Conservation (phyloP, 2,113 vertebrate species). For the Mola mola region DNA sequence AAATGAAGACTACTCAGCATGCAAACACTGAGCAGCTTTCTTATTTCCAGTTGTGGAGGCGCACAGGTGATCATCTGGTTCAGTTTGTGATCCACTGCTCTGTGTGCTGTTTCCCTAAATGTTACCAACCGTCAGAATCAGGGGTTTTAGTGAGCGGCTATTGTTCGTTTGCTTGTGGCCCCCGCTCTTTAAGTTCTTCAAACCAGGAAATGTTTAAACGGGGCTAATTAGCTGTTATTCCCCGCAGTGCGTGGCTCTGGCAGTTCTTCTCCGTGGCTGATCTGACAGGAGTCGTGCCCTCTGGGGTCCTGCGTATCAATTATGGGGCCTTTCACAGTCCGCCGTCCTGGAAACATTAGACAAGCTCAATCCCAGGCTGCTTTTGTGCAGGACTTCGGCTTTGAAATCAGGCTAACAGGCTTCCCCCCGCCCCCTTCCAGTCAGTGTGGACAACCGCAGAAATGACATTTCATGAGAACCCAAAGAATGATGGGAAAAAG, state of each 20-base stretch:
- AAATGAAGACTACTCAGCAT: no score
- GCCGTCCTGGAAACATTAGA: conserved; percentile 74
- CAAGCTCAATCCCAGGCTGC: conserved; percentile 56
- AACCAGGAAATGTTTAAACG: conserved; percentile 85
- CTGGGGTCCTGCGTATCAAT: conserved; percentile 71
- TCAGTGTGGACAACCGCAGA: background rate
- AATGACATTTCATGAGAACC: conserved; percentile 9
- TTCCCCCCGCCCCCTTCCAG: background rate
- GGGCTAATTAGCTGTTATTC: conserved; percentile 80
- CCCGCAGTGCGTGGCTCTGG: conserved; percentile 65
- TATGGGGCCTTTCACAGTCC: conserved; percentile 69
- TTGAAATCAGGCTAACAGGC: conserved; percentile 50
- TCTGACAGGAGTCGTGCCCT: conserved; percentile 83
- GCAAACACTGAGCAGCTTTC: no score
- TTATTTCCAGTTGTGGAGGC: conserved; percentile 14
- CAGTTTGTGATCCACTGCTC: conserved; percentile 40
- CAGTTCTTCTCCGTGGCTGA: conserved; percentile 71
- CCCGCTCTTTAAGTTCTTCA: conserved; percentile 83
- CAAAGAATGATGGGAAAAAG: conserved; percentile 13
- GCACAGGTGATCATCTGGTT: conserved; percentile 57
- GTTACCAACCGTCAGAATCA: conserved; percentile 52
- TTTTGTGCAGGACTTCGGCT: conserved; percentile 33
- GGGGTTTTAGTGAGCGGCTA: conserved; percentile 58
- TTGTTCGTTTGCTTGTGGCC: conserved; percentile 76
- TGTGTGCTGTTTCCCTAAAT: conserved; percentile 42